Percentiles rank a stretch among this genome's conserved stretches.
phyloP scores from a whole-genome alignment of 1,140 invertebrate species.

The Riptortus pedestris region DNA sequence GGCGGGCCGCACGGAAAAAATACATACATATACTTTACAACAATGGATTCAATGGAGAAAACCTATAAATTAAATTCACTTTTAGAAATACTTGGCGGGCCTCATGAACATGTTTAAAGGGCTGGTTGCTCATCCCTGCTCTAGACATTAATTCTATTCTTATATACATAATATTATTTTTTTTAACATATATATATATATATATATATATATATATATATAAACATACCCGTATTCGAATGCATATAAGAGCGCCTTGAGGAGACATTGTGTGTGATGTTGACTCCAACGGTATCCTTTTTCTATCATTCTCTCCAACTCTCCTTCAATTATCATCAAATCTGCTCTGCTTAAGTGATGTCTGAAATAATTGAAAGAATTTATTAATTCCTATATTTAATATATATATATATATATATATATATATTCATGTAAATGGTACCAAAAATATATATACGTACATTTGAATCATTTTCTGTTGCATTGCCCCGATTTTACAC shows the following conservation, averaged over 20 bases:
- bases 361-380: conserved; percentile 38
- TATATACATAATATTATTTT: too few species aligned
- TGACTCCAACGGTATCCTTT: conserved; percentile 69
- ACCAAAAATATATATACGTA: too few species aligned
- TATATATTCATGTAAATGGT: too few species aligned
- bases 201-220: not conserved
- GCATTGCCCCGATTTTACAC: too few species aligned
- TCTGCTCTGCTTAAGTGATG: conserved; percentile 52
- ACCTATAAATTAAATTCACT: too few species aligned
- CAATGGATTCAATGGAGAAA: not conserved
- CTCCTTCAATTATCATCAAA: conserved; percentile 52
- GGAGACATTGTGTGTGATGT: conserved; percentile 68
- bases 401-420: too few species aligned
- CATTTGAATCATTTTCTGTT: too few species aligned
- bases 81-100: too few species aligned
- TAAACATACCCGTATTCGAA: conserved; percentile 45
- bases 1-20: not conserved
- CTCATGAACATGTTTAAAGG: not conserved
- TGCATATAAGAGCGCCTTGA: conserved; percentile 61
- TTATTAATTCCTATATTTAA: too few species aligned
- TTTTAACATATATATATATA: not conserved
- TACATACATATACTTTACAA: not conserved
- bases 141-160: not conserved
- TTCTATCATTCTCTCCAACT: conserved; percentile 53
- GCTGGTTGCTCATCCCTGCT: not conserved